phyloP scores from a whole-genome alignment of 2,888 invertebrate species.

The Leptinotarsa peninsularis region DNA sequence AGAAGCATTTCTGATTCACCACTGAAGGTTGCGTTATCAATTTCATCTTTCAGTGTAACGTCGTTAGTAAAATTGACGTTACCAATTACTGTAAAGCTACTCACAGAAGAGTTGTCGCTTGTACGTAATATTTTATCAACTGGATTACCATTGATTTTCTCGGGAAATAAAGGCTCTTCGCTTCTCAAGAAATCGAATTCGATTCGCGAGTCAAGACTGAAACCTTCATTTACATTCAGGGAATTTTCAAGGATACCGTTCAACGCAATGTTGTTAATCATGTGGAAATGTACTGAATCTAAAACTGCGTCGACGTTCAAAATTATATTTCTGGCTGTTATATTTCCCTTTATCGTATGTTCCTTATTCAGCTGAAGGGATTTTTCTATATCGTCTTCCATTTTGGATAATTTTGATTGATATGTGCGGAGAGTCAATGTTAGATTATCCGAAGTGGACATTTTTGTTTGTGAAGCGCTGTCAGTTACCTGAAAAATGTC shows the following conservation, averaged over 20 bases:
- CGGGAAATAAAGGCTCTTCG: slow-evolving; percentile 51
- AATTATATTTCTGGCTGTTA: slow-evolving; percentile 53
- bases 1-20: slow-evolving; percentile 57
- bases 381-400: slow-evolving; percentile 27
- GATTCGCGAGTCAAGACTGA: slow-evolving; percentile 49
- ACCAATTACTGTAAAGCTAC: slow-evolving; percentile 57
- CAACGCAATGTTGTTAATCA: slow-evolving; percentile 55
- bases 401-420: slow-evolving; percentile 14
- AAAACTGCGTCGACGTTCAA: slow-evolving; percentile 53
- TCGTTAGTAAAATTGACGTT: slow-evolving; percentile 54
- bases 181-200: slow-evolving; percentile 52
- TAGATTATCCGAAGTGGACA: background rate
- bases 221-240: slow-evolving; percentile 54
- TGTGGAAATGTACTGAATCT: slow-evolving; percentile 50
- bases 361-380: slow-evolving; percentile 30
- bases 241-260: slow-evolving; percentile 53
- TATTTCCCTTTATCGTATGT: slow-evolving; percentile 47
- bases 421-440: background rate
- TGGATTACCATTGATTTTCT: slow-evolving; percentile 57
- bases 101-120: slow-evolving; percentile 48
- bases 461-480: slow-evolving; percentile 5
- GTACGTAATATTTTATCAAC: slow-evolving; percentile 52
- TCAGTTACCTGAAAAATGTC: background rate
- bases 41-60: slow-evolving; percentile 51
- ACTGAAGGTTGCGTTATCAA: slow-evolving; percentile 59